Evolutionary conservation across 2,888 invertebrate genomes (phyloP), one percentile per base, ranked within the genome.

Genomic region (Rotaria magnacalcarata): DNA sequence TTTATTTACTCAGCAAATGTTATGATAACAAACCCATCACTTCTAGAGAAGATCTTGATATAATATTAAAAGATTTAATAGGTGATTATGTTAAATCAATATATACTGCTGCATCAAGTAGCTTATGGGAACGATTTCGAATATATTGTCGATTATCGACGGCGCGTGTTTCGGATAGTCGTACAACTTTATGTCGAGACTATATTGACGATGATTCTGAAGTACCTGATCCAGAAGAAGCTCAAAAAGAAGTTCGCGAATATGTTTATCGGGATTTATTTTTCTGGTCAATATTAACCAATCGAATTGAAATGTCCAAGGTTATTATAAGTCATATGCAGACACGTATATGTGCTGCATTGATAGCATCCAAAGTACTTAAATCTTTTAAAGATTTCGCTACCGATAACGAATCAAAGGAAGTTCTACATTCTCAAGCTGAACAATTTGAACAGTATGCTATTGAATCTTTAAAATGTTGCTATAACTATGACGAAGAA

Each of bases 221-320:
- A 67, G 34, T 67, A 27, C 34, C 27, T 16, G 34, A 67, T 34
- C 67, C 67, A 16, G 67, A 67, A 67, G 27, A 67, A 67, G 67
- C 67, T 16, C 1, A 67, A 34, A 34, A 34, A 67, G 67, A 67
- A 34, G 34, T 16, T 16, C 67, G 21, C 43, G 75, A 80, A 47
- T n/a, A 10, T 47, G 47, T 43, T 24, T 47, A 21, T 43, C 88
- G 89, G 41, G 90, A 91, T 75, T 88, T 91, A 54, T 90, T 91
- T 87, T 85, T 90, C 6, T 91, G 90, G 90, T 89, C 91, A 0
- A 87, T 91, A 14, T 88, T 91, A n/a, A 88, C 90, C 85, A 90
- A 91, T 88, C 88, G 90, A 47, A 87, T 88, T 24, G 89, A 89
- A n/a, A 88, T 91, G 85, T 90, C 89, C 8, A 88, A 88, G 56